Conservation (phyloP, 2,113 vertebrate species). For the Pseudorectes ferrugineus region DNA sequence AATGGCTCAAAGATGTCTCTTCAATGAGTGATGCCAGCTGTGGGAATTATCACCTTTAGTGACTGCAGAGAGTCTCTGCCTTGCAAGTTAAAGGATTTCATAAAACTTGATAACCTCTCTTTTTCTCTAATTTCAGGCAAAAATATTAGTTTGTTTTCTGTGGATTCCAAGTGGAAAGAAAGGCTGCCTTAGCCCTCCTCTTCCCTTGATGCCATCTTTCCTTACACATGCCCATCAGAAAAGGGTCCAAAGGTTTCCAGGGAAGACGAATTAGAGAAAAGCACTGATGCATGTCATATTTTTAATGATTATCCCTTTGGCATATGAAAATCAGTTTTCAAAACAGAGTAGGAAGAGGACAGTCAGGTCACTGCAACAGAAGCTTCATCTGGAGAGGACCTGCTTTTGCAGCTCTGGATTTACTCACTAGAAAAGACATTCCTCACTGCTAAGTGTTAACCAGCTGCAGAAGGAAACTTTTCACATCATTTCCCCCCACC, state of each 20-base stretch:
- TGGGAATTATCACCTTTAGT: neutral
- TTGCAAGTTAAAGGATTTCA: neutral
- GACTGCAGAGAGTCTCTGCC: neutral
- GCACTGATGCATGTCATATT: neutral
- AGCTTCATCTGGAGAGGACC: neutral
- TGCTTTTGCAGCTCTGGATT: neutral
- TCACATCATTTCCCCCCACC: neutral
- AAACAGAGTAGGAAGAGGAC: neutral
- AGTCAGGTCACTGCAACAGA: neutral
- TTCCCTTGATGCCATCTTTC: neutral
- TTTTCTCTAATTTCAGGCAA: neutral
- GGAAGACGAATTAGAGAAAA: neutral
- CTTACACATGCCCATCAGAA: neutral
- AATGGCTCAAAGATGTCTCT: neutral
- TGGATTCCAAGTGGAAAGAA: neutral
- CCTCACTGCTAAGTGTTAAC: neutral
- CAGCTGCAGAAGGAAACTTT: neutral
- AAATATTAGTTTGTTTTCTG: neutral
- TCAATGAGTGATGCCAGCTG: neutral
- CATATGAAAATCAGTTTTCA: neutral
- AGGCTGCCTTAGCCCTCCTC: neutral
- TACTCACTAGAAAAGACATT: neutral
- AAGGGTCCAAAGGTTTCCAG: neutral
- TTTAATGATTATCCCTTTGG: neutral
- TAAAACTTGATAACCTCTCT: neutral